phyloP scores from a whole-genome alignment of 2,113 vertebrate genomes.

The Procavia capensis region DNA sequence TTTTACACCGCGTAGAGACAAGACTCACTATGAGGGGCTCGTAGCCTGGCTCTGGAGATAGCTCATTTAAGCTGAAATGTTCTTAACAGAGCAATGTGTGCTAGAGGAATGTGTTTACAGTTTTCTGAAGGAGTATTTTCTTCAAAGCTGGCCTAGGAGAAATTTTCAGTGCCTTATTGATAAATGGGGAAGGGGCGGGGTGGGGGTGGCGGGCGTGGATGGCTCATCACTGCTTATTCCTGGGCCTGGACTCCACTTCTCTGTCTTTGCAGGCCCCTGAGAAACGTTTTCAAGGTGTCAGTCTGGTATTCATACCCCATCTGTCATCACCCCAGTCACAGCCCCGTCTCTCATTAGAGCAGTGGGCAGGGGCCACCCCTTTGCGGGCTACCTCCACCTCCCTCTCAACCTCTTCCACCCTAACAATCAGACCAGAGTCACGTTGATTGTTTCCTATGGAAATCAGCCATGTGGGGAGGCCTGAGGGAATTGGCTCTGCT shows the following conservation, averaged over 20 bases:
- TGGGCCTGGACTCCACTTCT: background rate
- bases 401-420: slow-evolving; percentile 16
- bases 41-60: background rate
- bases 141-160: background rate
- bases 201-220: background rate
- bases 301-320: slow-evolving; percentile 77
- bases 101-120: background rate
- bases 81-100: background rate
- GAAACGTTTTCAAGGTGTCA: slow-evolving; percentile 74
- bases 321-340: slow-evolving; percentile 46
- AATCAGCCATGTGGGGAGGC: slow-evolving; percentile 69
- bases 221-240: background rate
- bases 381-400: slow-evolving; percentile 28
- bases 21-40: background rate
- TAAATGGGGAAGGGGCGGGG: background rate
- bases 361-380: background rate
- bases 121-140: background rate
- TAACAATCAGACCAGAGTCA: slow-evolving; percentile 62
- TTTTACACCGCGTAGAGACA: background rate
- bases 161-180: background rate
- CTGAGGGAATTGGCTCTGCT: slow-evolving; percentile 31
- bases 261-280: background rate
- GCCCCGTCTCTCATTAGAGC: slow-evolving; percentile 70
- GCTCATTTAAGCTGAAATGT: background rate
- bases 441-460: slow-evolving; percentile 80